These are phyloP conservation scores for Atherinomorus stipes DNA, from an alignment of 2,113 vertebrate species.

Conservation along the genomic window DNA sequence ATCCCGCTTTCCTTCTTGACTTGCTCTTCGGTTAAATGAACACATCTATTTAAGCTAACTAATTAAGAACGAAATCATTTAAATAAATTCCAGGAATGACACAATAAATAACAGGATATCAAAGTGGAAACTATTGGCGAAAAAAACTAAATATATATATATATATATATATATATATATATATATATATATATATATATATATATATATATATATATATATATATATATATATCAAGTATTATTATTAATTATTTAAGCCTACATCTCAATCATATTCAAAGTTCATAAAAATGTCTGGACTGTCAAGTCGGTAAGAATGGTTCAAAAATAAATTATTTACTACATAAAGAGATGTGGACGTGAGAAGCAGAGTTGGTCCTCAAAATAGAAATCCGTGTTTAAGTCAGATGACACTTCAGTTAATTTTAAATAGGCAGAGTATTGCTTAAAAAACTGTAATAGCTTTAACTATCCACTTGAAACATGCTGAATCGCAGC, in stretches of 20 bases:
- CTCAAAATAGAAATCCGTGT: not conserved
- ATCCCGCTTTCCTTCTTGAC: slow-evolving; percentile 54
- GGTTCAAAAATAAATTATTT: slow-evolving; percentile 36
- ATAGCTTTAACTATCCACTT: slow-evolving; percentile 22
- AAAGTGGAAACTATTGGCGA: slow-evolving; percentile 3
- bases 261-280: not conserved
- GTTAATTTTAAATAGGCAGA: slow-evolving; percentile 5
- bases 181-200: too few relatives aligned
- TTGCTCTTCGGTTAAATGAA: slow-evolving; percentile 20
- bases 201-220: too few relatives aligned
- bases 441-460: not conserved
- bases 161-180: too few relatives aligned
- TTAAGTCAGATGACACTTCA: slow-evolving; percentile 15
- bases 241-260: too few relatives aligned
- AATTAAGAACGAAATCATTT: slow-evolving; percentile 47
- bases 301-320: slow-evolving; percentile 26
- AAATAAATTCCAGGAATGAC: slow-evolving; percentile 15
- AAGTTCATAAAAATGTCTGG: not conserved
- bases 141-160: too few relatives aligned
- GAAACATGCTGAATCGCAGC: slow-evolving; percentile 15
- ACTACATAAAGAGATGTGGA: slow-evolving; percentile 24
- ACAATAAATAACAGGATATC: not conserved
- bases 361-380: not conserved
- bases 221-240: not conserved
- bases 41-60: slow-evolving; percentile 17